Base-by-base conservation (phyloP, 2,888 invertebrate species). In the Neoaliturus tenellus region DNA sequence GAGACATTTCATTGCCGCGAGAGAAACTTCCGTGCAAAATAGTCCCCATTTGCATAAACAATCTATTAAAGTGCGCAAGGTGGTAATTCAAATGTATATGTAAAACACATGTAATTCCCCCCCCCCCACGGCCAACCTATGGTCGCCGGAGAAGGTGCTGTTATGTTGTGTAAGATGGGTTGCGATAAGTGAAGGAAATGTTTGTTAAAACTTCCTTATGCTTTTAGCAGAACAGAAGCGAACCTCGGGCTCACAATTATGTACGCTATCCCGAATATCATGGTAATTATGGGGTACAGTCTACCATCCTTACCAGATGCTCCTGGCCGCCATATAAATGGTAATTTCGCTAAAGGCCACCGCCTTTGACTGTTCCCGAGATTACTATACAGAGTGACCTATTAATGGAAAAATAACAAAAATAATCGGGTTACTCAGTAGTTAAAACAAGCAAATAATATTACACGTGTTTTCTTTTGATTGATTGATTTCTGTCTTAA, bases 11-110 rank as follows among this genome's bases (percentile, higher is more conserved):
- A 55, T 3, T 62, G 62, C 31, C 62, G 62, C 28, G 28, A 4
- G 69, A 69, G 35, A 69, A 69, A 69, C 69, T 8, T 69, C 20
- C 39, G 33, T 39, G 39, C 6, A 20, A n/a, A n/a, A 67, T 23
- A 35, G 20, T 39, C 28, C 10, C n/a, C 1, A 69, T 69, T 69
- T 69, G 69, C 69, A 69, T 69, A 69, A 39, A 39, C 39, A 69
- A 69, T 69, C 39, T 69, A 39, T 69, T 69, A 69, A 35, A 69
- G 69, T 39, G 69, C 39, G 69, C 69, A 20, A 39, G 69, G 69
- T 39, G 39, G 39, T 35, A 39, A 69, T 69, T 69, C 69, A 69
- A 39, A 39, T 69, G 23, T 69, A n/a, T n/a, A 69, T 69, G 69
- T 69, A 39, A 69, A 69, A 69, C 69, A 23, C 69, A 8, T 23